phyloP scores from a whole-genome alignment of 2,888 invertebrate species.

The Chymomyza amoena region DNA sequence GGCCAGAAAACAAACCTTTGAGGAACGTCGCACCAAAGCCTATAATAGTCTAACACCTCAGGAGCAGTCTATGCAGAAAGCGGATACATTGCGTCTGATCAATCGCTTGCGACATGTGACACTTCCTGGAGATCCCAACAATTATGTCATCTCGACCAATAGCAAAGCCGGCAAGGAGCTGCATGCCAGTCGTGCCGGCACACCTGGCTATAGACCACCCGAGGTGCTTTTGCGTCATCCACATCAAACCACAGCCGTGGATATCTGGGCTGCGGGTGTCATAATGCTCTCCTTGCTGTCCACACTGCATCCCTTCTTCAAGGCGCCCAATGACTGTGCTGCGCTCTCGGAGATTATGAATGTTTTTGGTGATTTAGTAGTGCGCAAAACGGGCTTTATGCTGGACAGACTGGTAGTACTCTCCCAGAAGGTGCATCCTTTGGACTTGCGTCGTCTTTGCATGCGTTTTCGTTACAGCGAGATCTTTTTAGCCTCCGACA shows the following conservation, averaged over 20 bases:
- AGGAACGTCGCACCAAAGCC: slow-evolving; percentile 5
- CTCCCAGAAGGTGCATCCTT: slow-evolving; percentile 79
- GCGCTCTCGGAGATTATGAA: slow-evolving; percentile 91
- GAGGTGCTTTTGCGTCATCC: slow-evolving; percentile 89
- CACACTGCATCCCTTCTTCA: slow-evolving; percentile 90
- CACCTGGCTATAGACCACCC: slow-evolving; percentile 93
- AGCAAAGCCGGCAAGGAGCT: slow-evolving; percentile 82
- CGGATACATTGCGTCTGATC: slow-evolving; percentile 63
- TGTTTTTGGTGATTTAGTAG: slow-evolving; percentile 85
- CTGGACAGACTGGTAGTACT: slow-evolving; percentile 82
- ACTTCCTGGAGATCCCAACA: slow-evolving; percentile 83
- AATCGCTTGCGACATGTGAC: slow-evolving; percentile 77
- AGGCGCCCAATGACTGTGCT: slow-evolving; percentile 87
- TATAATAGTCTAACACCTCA: slow-evolving; percentile 81
- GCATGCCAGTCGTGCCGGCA: slow-evolving; percentile 90
- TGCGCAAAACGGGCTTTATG: slow-evolving; percentile 84
- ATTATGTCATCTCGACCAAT: slow-evolving; percentile 82
- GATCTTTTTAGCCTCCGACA: slow-evolving; percentile 67
- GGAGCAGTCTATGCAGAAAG: slow-evolving; percentile 64
- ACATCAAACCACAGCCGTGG: slow-evolving; percentile 90
- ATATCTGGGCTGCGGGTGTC: slow-evolving; percentile 93
- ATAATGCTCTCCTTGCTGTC: slow-evolving; percentile 89
- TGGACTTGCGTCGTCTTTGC: slow-evolving; percentile 80
- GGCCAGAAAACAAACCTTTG: not conserved
- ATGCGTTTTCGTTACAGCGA: slow-evolving; percentile 77